Percentiles rank a stretch among this genome's conserved stretches.
Conservation (phyloP, 2,113 vertebrate species). For the Clarias gariepinus region DNA sequence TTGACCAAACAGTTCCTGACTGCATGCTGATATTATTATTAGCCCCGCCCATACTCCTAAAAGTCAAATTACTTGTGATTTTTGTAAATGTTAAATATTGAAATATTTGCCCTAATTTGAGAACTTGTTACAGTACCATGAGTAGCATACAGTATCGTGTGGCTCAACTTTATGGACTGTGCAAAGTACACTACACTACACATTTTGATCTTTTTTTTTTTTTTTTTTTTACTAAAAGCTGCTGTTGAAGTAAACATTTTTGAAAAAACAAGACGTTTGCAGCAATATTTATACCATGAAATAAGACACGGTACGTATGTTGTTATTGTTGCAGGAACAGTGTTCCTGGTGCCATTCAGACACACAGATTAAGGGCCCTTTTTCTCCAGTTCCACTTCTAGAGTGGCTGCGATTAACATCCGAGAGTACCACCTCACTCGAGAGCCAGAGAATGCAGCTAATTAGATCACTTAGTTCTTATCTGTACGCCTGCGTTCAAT, state of each 20-base stretch:
- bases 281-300: not conserved
- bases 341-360: not conserved
- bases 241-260: not conserved
- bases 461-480: slow-evolving; percentile 31
- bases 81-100: not conserved
- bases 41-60: no score
- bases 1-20: not conserved
- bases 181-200: no score
- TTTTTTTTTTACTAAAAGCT: not conserved
- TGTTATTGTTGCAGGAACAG: not conserved
- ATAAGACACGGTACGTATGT: not conserved
- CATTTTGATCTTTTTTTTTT: no score
- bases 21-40: not conserved
- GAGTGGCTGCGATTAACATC: slow-evolving; percentile 10
- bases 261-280: not conserved
- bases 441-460: slow-evolving; percentile 21
- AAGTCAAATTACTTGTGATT: not conserved
- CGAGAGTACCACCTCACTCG: not conserved
- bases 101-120: not conserved
- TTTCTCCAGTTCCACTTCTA: not conserved
- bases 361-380: not conserved
- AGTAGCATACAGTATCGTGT: no score
- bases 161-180: not conserved
- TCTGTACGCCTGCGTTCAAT: slow-evolving; percentile 23
- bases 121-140: not conserved